Base-by-base conservation (phyloP, 2,888 invertebrate genomes). In the Eupithecia inturbata region DNA sequence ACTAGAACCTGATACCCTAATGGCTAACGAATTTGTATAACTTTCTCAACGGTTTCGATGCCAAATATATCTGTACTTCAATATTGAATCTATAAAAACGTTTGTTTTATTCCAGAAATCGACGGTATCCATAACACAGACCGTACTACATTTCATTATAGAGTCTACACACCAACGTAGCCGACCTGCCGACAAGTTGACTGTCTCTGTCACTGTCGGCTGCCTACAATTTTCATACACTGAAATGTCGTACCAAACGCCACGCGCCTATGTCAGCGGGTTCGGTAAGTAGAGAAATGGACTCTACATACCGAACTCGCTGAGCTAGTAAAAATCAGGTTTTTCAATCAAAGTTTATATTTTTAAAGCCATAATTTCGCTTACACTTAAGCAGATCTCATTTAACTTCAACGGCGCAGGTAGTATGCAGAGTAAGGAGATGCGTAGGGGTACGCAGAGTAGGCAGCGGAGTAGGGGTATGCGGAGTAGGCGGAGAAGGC, bases 371-470 rank as follows among this genome's bases (percentile, higher is more conserved):
- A 62, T 62, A 28, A 31, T 36, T 33, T 64, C n/a, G 4, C 22
- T 12, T 12, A 12, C 0, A 4, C 62, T 26, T 28, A 6, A 1
- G 12, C 16, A 28, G 28, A 31, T 28, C 9, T 49, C 14, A 9
- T 53, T 14, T 26, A 16, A 60, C 26, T 70, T 82, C 72, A 81
- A 74, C 82, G 83, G 68, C 85, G 85, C 5, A 87, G 77, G 71
- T 85, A 84, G 79, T 87, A 87, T 28, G 87, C 83, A 39, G 88
- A 80, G 81, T 89, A 90, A 19, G 89, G 88, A 3, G 89, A 85
- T 0, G 88, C 88, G 79, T 89, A 89, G 12, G 84, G 71, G 82
- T 90, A 92, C 0, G 90, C 82, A 62, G 87, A 85, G 83, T 89
- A 88, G 39, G 83, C 85, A 26, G 82, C 79, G 53, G 84, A 81